A percentile compares a stretch with the other conserved stretches of the same genome.
Conservation (phyloP, 2,113 vertebrate genomes). For the Isichthys henryi region DNA sequence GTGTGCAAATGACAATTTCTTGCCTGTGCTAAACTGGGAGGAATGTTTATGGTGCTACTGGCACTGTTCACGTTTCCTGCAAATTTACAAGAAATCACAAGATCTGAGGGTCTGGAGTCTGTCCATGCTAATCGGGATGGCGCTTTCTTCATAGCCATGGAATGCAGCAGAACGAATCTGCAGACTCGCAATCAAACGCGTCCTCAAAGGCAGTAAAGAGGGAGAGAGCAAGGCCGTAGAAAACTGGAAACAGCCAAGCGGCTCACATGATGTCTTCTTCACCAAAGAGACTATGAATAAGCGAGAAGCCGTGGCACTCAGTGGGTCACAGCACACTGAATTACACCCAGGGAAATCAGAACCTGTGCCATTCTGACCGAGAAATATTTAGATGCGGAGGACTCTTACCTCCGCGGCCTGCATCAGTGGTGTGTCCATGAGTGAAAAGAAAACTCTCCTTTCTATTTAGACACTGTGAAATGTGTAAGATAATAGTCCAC, state of each 20-base stretch:
- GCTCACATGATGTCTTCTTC: neutral
- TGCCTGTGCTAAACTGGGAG: neutral
- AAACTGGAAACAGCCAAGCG: neutral
- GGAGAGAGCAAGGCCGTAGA: neutral
- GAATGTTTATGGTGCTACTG: neutral
- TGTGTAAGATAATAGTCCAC: neutral
- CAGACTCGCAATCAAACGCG: neutral
- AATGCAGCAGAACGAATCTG: conserved; percentile 11
- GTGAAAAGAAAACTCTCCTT: neutral
- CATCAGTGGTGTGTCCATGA: neutral
- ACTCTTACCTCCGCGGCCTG: neutral
- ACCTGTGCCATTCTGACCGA: conserved; percentile 19
- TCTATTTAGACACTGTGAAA: neutral
- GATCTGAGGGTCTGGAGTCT: conserved; percentile 9
- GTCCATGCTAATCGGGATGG: conserved; percentile 5
- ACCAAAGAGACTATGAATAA: conserved; percentile 34
- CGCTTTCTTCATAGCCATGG: conserved; percentile 5
- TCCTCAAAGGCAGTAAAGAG: neutral
- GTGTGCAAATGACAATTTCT: neutral
- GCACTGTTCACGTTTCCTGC: neutral
- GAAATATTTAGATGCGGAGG: conserved; percentile 25
- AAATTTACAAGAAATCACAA: neutral
- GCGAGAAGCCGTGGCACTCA: conserved; percentile 27
- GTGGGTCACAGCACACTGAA: conserved; percentile 29
- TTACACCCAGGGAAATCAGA: conserved; percentile 42